phyloP scores from a whole-genome alignment of 2,797 vertebrate species.

The Cottoperca gobio region DNA sequence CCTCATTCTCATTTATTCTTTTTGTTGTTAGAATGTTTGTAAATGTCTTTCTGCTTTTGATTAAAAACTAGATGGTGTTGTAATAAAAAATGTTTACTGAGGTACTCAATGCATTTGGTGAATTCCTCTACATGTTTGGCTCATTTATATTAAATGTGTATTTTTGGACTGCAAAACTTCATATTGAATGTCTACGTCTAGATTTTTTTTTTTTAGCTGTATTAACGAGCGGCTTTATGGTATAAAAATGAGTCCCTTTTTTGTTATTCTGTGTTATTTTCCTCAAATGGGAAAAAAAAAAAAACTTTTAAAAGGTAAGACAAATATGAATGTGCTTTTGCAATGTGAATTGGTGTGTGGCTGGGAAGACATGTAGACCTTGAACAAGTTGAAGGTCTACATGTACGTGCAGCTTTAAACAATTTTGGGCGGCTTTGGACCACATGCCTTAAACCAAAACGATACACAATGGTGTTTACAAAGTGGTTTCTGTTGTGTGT shows the following conservation, averaged over 20 bases:
- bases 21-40: constrained; percentile 94
- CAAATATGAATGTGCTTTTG: constrained; percentile 9
- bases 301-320: constrained; percentile 43
- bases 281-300: constrained; percentile 14
- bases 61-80: constrained; percentile 97
- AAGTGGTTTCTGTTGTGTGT: constrained; percentile 23
- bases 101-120: constrained; percentile 92
- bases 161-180: constrained; percentile 55
- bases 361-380: background rate
- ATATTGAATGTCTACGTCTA: constrained; percentile 43
- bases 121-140: constrained; percentile 71
- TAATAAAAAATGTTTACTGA: constrained; percentile 99
- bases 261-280: background rate
- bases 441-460: background rate
- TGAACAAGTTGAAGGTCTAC: background rate
- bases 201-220: background rate
- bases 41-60: constrained; percentile 96
- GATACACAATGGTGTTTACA: background rate
- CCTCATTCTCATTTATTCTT: constrained; percentile 78
- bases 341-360: constrained; percentile 15
- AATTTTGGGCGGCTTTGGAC: background rate
- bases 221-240: background rate
- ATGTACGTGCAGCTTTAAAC: background rate
- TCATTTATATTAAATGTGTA: constrained; percentile 81
- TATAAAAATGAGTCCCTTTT: constrained; percentile 1